phyloP scores from a whole-genome alignment of 2,797 vertebrate genomes.

The Ceryle rudis region DNA sequence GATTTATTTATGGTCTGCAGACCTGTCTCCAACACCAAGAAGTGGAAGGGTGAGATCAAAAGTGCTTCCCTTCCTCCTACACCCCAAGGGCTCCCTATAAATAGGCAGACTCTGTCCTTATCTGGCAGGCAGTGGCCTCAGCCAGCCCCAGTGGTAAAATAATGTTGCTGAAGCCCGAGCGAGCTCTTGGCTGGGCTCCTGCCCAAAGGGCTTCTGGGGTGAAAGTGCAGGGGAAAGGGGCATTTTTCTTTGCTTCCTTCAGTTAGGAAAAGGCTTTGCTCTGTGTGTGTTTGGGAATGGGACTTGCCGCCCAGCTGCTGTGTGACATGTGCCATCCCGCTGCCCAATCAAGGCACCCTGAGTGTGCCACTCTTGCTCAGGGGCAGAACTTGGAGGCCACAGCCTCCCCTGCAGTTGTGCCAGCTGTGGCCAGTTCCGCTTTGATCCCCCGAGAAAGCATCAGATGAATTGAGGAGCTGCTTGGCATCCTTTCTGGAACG shows the following conservation, averaged over 20 bases:
- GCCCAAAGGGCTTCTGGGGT: neutral
- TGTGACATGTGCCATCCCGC: fast-evolving
- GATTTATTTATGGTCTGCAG: neutral
- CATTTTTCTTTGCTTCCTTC: neutral
- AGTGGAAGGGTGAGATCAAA: neutral
- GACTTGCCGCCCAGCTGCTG: neutral
- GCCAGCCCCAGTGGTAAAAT: neutral
- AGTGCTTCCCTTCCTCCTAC: neutral
- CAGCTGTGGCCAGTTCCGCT: neutral
- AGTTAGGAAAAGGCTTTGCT: neutral
- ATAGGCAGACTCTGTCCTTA: neutral
- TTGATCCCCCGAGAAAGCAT: neutral
- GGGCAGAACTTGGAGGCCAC: neutral
- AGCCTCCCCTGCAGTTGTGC: neutral
- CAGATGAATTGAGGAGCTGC: neutral
- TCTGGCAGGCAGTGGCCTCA: neutral
- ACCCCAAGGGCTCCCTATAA: neutral
- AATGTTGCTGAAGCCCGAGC: fast-evolving
- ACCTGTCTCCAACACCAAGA: neutral
- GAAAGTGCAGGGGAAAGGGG: neutral
- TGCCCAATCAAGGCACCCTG: fast-evolving
- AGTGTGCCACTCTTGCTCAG: fast-evolving
- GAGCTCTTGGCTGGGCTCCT: neutral
- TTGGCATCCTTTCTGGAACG: neutral
- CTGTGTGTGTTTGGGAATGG: neutral